Conservation (phyloP, 1,140 invertebrate species). For the Cylas formicarius region DNA sequence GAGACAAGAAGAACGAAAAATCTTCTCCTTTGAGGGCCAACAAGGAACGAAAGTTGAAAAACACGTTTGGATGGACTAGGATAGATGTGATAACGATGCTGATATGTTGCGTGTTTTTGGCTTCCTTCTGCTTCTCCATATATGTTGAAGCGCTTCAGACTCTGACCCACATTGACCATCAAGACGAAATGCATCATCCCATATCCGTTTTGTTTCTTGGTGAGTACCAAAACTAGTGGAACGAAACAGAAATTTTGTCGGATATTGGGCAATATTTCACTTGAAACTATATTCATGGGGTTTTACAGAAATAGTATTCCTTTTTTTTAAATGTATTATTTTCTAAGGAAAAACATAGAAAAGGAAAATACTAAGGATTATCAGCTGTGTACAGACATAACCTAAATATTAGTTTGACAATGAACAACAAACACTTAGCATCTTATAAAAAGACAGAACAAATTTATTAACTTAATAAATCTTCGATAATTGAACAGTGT, state of each 20-base stretch:
- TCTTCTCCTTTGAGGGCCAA: constrained; percentile 19
- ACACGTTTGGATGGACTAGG: constrained; percentile 88
- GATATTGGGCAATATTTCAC: too few relatives aligned
- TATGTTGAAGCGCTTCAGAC: constrained; percentile 75
- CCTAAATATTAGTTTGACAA: too few relatives aligned
- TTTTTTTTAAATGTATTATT: too few relatives aligned
- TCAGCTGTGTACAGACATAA: too few relatives aligned
- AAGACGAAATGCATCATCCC: constrained; percentile 64
- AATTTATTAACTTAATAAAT: too few relatives aligned
- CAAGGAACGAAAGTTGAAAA: constrained; percentile 62
- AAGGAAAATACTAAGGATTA: too few relatives aligned
- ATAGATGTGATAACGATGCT: constrained; percentile 77
- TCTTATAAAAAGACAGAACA: too few relatives aligned
- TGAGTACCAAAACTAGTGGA: constrained; percentile 28
- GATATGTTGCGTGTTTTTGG: constrained; percentile 74
- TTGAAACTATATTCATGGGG: too few relatives aligned
- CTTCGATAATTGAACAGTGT: too few relatives aligned
- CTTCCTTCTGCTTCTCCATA: constrained; percentile 75
- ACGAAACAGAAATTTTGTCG: too few relatives aligned
- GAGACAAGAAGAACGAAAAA: constrained; percentile 26
- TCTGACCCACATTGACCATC: constrained; percentile 66
- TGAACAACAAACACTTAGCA: too few relatives aligned
- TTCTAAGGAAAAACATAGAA: neutral
- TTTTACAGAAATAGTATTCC: too few relatives aligned
- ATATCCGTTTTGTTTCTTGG: constrained; percentile 58